Evolutionary conservation across 2,888 invertebrate species (phyloP).

Genomic region (Eudasyphora cyanicolor): DNA sequence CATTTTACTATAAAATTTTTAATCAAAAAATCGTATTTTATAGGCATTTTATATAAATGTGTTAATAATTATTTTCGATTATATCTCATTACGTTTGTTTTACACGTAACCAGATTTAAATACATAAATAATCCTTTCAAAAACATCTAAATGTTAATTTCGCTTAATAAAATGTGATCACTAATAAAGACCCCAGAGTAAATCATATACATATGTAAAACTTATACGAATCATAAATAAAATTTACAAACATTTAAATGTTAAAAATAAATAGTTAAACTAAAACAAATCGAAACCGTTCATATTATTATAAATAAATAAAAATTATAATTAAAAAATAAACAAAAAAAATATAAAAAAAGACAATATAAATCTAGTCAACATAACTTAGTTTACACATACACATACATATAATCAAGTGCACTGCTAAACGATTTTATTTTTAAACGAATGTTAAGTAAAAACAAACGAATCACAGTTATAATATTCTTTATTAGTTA

Average conservation of each 20-base stretch:
- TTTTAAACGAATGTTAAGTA: not conserved
- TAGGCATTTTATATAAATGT: too few relatives aligned
- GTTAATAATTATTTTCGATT: not conserved
- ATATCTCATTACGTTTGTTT: not conserved
- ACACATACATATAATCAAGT: not conserved
- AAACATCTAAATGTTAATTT: conserved; percentile 31
- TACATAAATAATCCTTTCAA: too few relatives aligned
- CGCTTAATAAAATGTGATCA: conserved; percentile 41
- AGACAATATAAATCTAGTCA: conserved; percentile 2
- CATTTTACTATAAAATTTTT: too few relatives aligned
- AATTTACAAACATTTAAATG: not conserved
- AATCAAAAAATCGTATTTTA: too few relatives aligned
- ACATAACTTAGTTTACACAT: not conserved
- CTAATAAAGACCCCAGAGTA: conserved; percentile 3
- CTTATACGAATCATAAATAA: not conserved
- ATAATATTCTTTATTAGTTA: too few relatives aligned
- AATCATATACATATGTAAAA: not conserved
- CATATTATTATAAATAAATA: conserved; percentile 7
- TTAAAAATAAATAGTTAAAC: conserved; percentile 4
- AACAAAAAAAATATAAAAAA: not conserved
- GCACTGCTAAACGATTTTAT: conserved; percentile 13
- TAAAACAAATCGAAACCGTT: conserved; percentile 42
- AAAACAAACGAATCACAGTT: not conserved
- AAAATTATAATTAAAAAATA: not conserved
- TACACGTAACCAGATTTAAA: too few relatives aligned